These are phyloP conservation scores for Myotis yumanensis DNA, from an alignment of 2,113 vertebrate genomes.

Conservation along the genomic window DNA sequence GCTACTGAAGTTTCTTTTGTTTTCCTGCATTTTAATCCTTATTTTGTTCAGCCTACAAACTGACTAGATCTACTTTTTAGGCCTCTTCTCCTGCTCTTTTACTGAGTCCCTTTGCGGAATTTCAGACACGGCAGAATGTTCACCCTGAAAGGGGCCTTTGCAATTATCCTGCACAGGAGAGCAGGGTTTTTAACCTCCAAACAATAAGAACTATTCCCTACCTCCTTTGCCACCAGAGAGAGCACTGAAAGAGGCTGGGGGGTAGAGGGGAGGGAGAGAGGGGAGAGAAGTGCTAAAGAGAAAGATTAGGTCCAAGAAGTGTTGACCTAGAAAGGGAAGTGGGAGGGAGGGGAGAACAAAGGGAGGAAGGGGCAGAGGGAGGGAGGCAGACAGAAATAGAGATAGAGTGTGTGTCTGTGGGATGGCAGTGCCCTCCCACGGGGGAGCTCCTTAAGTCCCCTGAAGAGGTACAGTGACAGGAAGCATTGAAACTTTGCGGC, in stretches of 20 bases:
- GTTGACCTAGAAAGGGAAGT: not conserved
- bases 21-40: not conserved
- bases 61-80: not conserved
- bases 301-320: not conserved
- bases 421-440: not conserved
- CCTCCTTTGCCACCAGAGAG: not conserved
- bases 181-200: not conserved
- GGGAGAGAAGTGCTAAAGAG: not conserved
- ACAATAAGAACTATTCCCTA: conserved; percentile 11
- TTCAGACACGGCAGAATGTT: conserved; percentile 41
- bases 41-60: conserved; percentile 14
- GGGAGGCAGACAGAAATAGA: not conserved
- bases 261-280: too few species aligned
- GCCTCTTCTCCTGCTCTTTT: not conserved
- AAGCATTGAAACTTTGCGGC: not conserved
- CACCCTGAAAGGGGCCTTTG: not conserved
- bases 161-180: not conserved
- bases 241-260: not conserved
- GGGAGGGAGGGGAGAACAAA: not conserved
- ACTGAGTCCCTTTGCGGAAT: not conserved
- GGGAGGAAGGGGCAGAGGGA: not conserved
- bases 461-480: not conserved
- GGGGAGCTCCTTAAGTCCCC: not conserved
- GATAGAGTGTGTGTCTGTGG: not conserved
- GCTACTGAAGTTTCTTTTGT: not conserved